These are phyloP conservation scores for Holcopasites calliopsidis DNA, from an alignment of 1,140 invertebrate species.

Conservation along the genomic window DNA sequence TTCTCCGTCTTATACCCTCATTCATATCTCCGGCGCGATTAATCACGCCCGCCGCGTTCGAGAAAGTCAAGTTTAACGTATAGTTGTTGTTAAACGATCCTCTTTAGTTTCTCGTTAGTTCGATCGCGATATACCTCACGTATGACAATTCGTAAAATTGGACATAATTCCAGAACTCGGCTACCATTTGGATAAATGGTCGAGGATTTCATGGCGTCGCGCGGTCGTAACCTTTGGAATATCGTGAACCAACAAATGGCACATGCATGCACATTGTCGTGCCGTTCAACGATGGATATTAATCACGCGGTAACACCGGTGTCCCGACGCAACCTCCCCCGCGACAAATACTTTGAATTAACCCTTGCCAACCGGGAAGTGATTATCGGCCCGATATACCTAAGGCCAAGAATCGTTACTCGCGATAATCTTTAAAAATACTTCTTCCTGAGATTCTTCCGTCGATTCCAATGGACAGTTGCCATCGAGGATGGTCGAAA, in stretches of 20 bases:
- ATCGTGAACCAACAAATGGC: conserved; percentile 64
- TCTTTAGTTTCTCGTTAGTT: not conserved
- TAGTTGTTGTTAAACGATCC: too few species aligned
- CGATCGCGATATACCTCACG: not conserved
- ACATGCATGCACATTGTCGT: conserved; percentile 58
- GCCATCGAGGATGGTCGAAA: too few species aligned
- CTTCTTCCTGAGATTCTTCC: too few species aligned
- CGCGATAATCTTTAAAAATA: too few species aligned
- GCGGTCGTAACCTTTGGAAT: conserved; percentile 62
- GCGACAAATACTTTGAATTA: conserved; percentile 35
- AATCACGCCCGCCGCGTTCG: not conserved
- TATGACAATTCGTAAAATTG: not conserved
- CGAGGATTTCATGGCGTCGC: conserved; percentile 28
- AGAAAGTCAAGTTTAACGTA: not conserved
- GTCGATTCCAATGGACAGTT: not conserved
- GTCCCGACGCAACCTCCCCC: conserved; percentile 46
- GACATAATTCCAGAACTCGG: not conserved
- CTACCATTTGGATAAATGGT: conserved; percentile 53
- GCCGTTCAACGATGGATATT: conserved; percentile 62
- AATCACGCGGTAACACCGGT: conserved; percentile 61
- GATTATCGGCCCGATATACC: not conserved
- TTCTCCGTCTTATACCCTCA: not conserved
- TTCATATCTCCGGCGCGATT: not conserved
- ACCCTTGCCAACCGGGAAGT: conserved; percentile 1
- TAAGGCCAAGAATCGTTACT: not conserved